Conservation (phyloP, 1,140 invertebrate species). For the Bombus affinis region DNA sequence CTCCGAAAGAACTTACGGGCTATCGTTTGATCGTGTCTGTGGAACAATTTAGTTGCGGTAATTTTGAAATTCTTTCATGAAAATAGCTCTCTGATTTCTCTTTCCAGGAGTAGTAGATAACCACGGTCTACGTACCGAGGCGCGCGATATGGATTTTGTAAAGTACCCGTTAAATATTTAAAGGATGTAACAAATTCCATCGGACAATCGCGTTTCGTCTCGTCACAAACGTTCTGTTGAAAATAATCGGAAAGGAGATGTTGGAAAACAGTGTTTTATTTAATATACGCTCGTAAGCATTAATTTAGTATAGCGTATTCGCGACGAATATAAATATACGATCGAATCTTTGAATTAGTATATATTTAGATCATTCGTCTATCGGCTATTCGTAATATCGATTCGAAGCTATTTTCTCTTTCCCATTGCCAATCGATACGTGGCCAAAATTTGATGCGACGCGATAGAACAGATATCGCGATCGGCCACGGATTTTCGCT, state of each 20-base stretch:
- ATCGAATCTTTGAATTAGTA: neutral
- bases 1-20: neutral
- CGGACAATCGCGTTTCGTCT: neutral
- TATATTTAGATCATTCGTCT: neutral
- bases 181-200: slow-evolving; percentile 49
- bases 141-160: neutral
- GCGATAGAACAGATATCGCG: neutral
- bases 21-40: neutral
- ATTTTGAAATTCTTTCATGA: neutral
- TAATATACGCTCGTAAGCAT: neutral
- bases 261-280: neutral
- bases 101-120: neutral
- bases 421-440: neutral
- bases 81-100: neutral
- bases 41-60: neutral
- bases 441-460: neutral
- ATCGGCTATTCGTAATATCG: neutral
- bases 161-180: neutral
- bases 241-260: neutral
- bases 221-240: neutral
- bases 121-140: neutral
- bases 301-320: too few relatives aligned
- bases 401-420: neutral
- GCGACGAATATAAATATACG: too few relatives aligned
- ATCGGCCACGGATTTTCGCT: neutral